phyloP scores from a whole-genome alignment of 2,797 vertebrate genomes.

The Squalus acanthias region DNA sequence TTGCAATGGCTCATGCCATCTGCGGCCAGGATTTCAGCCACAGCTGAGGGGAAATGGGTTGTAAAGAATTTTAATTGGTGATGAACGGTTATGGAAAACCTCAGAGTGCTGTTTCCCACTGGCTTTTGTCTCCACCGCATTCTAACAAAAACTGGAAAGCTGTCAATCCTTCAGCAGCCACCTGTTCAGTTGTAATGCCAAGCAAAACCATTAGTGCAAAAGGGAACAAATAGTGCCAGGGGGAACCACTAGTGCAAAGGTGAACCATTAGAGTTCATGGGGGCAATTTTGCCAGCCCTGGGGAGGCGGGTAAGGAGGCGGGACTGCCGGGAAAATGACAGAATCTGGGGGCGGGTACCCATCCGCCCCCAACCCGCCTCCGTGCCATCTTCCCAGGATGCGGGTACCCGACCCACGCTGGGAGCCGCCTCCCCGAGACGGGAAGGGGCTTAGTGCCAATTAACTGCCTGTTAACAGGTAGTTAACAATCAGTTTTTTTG shows the following conservation, averaged over 20 bases:
- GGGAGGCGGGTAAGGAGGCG: too few relatives aligned
- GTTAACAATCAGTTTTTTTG: too few relatives aligned
- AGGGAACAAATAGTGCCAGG: too few relatives aligned
- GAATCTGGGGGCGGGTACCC: too few relatives aligned
- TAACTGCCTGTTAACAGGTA: too few relatives aligned
- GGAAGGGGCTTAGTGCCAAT: too few relatives aligned
- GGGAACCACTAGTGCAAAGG: too few relatives aligned
- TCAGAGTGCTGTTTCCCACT: not conserved
- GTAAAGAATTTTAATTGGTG: not conserved
- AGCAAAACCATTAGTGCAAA: not conserved
- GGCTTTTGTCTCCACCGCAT: not conserved
- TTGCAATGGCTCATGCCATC: not conserved
- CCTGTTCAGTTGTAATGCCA: not conserved
- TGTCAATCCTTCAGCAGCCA: not conserved
- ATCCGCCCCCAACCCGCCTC: too few relatives aligned
- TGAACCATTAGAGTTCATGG: not conserved
- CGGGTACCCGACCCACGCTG: too few relatives aligned
- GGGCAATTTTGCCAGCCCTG: not conserved
- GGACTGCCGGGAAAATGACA: too few relatives aligned
- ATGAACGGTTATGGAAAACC: not conserved
- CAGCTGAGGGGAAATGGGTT: not conserved
- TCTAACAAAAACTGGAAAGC: not conserved
- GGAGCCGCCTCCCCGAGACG: too few relatives aligned
- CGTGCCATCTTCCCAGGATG: too few relatives aligned
- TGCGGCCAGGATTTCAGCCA: not conserved